Conservation (phyloP, 2,888 invertebrate species). For the Agapostemon virescens region DNA sequence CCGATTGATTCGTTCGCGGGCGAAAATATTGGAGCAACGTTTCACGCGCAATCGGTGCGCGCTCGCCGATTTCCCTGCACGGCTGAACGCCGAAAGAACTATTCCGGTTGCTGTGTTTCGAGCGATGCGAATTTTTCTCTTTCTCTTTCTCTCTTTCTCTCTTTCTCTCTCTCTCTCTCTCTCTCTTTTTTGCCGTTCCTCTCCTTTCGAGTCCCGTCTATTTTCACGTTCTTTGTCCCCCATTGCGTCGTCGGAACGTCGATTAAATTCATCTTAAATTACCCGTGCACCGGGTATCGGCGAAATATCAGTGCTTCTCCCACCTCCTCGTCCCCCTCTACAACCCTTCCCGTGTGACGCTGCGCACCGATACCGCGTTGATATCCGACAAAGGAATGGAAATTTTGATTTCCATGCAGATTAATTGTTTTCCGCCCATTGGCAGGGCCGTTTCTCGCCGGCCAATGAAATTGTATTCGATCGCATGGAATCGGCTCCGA, state of each 20-base stretch:
- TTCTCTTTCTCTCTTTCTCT: too few relatives aligned
- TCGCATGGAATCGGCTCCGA: neutral
- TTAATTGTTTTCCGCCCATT: constrained; percentile 34
- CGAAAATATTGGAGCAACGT: constrained; percentile 39
- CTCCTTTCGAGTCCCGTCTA: neutral
- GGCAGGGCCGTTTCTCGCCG: constrained; percentile 1
- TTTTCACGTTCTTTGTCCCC: neutral
- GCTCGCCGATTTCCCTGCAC: constrained; percentile 19
- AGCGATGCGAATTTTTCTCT: neutral
- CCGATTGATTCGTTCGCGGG: constrained; percentile 39
- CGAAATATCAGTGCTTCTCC: constrained; percentile 13
- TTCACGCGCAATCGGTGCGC: constrained; percentile 44
- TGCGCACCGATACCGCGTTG: neutral
- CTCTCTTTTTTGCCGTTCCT: neutral
- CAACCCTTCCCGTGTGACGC: neutral
- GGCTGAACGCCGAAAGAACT: constrained; percentile 31
- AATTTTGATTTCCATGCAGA: constrained; percentile 32
- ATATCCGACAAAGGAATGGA: constrained; percentile 37
- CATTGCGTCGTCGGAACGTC: neutral
- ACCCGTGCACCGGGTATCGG: neutral
- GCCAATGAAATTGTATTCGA: constrained; percentile 12
- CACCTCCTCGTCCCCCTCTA: neutral
- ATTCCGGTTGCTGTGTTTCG: constrained; percentile 12
- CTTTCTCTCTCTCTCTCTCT: neutral
- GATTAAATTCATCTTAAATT: constrained; percentile 48